Base-by-base conservation (phyloP, 1,140 invertebrate genomes). In the Lycorma delicatula region DNA sequence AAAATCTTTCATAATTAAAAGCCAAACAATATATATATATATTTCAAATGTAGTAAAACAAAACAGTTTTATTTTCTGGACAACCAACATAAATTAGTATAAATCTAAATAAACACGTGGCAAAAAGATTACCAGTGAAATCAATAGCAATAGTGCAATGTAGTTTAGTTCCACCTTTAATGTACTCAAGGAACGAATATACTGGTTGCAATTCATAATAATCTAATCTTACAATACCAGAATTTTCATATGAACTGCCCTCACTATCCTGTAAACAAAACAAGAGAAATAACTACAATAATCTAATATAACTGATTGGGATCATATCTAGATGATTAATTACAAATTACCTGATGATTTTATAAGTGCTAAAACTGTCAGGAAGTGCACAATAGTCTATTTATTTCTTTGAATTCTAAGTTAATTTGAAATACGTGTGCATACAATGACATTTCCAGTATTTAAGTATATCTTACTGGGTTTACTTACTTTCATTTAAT, bases 71-170 rank as follows among this genome's bases (percentile, higher is more conserved):
- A 46, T 7, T 46, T 6, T 46, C 13, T n/a, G n/a, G 18, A 46
- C n/a, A 46, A 7, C 41, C 41, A 46, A 16, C n/a, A n/a, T 9
- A 46, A 46, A 9, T 46, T 46, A 9, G 6, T 16, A 9, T 9
- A 58, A 22, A 31, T n/a, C 47, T 27, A 60, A 6, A 31, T 7
- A 31, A 31, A 31, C 29, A 31, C 6, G 13, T 13, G 6, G 6
- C 6, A 31, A 28, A 31, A 54, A 13, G 22, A 26, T 70, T 67
- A 75, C 73, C 73, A 58, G 83, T 85, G 65, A 85, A 86, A 70
- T 85, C 83, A 49, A 85, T 77, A 18, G 81, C 79, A 63, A 77
- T 69, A 47, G 71, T 72, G 60, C 72, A 75, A 61, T 75, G 70
- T n/a, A 77, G 67, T 54, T 75, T 68, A 50, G 71, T 74, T 25